These are phyloP conservation scores for Brachypalpus laphriformis DNA, from an alignment of 2,888 invertebrate species.

Conservation along the genomic window DNA sequence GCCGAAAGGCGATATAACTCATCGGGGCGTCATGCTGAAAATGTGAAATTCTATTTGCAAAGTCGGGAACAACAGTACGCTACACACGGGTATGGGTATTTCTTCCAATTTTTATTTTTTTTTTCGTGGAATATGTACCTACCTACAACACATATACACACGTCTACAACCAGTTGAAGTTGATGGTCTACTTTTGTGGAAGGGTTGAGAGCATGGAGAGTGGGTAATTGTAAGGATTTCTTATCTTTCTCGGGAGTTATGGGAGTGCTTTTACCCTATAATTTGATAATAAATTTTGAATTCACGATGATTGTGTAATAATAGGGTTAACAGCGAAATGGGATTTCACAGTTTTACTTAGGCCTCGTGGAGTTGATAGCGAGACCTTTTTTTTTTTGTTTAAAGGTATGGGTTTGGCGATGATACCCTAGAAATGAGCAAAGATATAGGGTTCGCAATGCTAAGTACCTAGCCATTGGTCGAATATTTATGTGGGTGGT, in stretches of 20 bases:
- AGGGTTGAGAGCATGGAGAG: conserved; percentile 27
- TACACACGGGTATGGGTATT: conserved; percentile 11
- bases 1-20: conserved; percentile 43
- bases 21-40: conserved; percentile 59
- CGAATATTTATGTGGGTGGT: no score
- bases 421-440: not conserved
- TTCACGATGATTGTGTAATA: conserved; percentile 62
- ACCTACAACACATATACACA: not conserved
- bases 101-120: not conserved
- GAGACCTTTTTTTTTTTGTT: not conserved
- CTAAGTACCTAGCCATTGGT: no score
- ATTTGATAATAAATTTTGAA: conserved; percentile 67
- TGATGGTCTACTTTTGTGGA: conserved; percentile 3
- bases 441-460: no score
- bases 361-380: conserved; percentile 18
- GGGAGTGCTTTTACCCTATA: conserved; percentile 59
- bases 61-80: not conserved
- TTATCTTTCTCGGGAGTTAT: conserved; percentile 54
- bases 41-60: conserved; percentile 62
- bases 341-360: conserved; percentile 44
- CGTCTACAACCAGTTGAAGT: conserved; percentile 45
- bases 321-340: conserved; percentile 54
- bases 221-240: conserved; percentile 53
- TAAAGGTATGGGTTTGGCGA: not conserved
- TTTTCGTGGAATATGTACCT: not conserved